Evolutionary conservation across 2,888 invertebrate species (phyloP).

Genomic region (Ichneumoninae sp.): DNA sequence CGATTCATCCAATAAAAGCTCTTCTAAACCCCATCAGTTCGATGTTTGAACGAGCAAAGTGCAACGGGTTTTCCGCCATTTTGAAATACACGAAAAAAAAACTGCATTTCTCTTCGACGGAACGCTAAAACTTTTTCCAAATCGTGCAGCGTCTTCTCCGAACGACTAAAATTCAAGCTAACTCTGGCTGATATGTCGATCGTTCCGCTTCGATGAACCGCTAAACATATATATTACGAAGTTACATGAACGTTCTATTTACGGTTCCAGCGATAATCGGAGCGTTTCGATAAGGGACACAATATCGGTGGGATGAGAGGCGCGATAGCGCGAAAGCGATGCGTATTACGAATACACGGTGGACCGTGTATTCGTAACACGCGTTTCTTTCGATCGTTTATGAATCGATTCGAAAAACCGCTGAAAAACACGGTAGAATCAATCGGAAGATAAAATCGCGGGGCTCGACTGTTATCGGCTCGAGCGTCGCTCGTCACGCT

Average conservation of each 20-base stretch:
- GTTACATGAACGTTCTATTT: constrained; percentile 35
- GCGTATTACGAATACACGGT: not conserved
- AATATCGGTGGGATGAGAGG: constrained; percentile 15
- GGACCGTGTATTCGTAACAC: too few relatives aligned
- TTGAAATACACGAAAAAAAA: not conserved
- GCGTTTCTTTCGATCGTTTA: too few relatives aligned
- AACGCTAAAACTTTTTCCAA: not conserved
- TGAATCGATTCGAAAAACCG: too few relatives aligned
- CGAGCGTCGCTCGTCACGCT: too few relatives aligned
- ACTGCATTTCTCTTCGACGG: not conserved
- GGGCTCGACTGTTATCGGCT: too few relatives aligned
- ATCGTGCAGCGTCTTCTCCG: not conserved
- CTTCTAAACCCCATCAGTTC: not conserved
- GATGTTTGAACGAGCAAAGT: not conserved
- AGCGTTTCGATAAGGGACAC: constrained; percentile 32
- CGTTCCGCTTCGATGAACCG: constrained; percentile 1
- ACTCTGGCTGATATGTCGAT: not conserved
- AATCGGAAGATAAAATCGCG: too few relatives aligned
- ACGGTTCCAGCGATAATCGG: constrained; percentile 23
- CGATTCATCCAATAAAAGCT: not conserved
- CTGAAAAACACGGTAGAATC: too few relatives aligned
- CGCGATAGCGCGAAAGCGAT: constrained; percentile 4
- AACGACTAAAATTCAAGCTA: constrained; percentile 14
- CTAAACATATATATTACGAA: not conserved
- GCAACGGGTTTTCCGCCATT: not conserved